Conservation (phyloP, 2,113 vertebrate genomes). For the Raja brachyura region DNA sequence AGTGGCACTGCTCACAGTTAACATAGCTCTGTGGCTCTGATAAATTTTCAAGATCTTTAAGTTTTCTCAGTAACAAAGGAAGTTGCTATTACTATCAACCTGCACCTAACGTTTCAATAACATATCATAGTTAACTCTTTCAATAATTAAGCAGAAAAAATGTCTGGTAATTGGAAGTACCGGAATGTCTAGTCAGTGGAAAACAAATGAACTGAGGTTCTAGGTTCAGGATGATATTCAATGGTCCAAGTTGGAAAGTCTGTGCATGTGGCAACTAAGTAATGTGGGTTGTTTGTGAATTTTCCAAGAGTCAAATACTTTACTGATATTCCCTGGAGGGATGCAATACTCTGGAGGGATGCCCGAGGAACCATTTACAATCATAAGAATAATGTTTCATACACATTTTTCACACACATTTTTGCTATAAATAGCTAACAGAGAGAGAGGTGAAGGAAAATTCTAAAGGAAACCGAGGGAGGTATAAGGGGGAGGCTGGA, state of each 20-base stretch:
- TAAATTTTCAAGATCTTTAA: too few relatives aligned
- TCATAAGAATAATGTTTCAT: background rate
- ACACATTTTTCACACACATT: background rate
- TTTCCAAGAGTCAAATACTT: background rate
- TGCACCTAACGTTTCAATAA: too few relatives aligned
- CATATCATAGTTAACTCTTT: background rate
- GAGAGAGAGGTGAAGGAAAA: background rate
- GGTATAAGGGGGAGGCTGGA: background rate
- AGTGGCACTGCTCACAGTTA: too few relatives aligned
- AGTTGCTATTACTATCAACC: too few relatives aligned
- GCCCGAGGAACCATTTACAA: background rate
- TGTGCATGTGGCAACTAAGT: background rate
- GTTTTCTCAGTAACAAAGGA: too few relatives aligned
- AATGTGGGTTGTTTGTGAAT: too few relatives aligned
- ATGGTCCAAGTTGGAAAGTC: background rate
- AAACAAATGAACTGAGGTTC: background rate
- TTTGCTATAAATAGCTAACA: background rate
- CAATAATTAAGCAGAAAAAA: background rate
- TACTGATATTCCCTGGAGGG: background rate
- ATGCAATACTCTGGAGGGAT: too few relatives aligned
- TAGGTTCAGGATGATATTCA: background rate
- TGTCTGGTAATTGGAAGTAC: background rate
- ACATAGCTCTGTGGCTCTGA: too few relatives aligned
- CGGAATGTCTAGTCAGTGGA: background rate
- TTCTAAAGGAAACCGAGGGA: background rate